Percentiles rank a stretch among this genome's conserved stretches.
These are phyloP conservation scores for Drosophila trapezifrons DNA, from an alignment of 1,140 invertebrate species.

Conservation along the genomic window DNA sequence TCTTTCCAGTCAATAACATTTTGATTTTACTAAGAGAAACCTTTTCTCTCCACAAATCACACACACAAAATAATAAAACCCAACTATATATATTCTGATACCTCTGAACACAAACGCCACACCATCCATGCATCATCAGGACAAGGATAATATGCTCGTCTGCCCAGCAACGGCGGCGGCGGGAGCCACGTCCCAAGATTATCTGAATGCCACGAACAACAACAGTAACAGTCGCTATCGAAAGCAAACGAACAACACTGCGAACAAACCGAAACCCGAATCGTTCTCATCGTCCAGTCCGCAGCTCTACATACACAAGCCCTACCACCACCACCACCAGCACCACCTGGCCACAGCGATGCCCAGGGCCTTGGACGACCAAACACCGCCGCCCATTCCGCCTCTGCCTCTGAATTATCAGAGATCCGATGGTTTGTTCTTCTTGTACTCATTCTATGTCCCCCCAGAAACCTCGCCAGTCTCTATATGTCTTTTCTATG, in stretches of 20 bases:
- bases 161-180: slow-evolving; percentile 31
- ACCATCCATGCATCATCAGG: slow-evolving; percentile 38
- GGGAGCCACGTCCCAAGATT: slow-evolving; percentile 57
- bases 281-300: slow-evolving; percentile 80
- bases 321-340: slow-evolving; percentile 67
- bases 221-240: slow-evolving; percentile 66
- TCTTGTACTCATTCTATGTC: slow-evolving; percentile 44
- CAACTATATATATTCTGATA: slow-evolving; percentile 57
- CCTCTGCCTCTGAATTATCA: slow-evolving; percentile 87
- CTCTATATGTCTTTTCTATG: neutral
- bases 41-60: slow-evolving; percentile 1
- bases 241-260: slow-evolving; percentile 73
- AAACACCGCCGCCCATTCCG: slow-evolving; percentile 86
- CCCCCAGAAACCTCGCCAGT: slow-evolving; percentile 1
- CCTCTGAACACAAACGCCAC: slow-evolving; percentile 42
- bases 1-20: slow-evolving; percentile 60
- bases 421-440: slow-evolving; percentile 83
- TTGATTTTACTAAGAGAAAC: slow-evolving; percentile 30
- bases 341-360: slow-evolving; percentile 63
- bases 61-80: slow-evolving; percentile 34
- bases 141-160: slow-evolving; percentile 66
- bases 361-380: slow-evolving; percentile 62
- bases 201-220: slow-evolving; percentile 49
- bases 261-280: slow-evolving; percentile 57
- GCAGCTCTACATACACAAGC: slow-evolving; percentile 77